Conservation (phyloP, 2,797 vertebrate species). For the Otolemur crassicaudatus region DNA sequence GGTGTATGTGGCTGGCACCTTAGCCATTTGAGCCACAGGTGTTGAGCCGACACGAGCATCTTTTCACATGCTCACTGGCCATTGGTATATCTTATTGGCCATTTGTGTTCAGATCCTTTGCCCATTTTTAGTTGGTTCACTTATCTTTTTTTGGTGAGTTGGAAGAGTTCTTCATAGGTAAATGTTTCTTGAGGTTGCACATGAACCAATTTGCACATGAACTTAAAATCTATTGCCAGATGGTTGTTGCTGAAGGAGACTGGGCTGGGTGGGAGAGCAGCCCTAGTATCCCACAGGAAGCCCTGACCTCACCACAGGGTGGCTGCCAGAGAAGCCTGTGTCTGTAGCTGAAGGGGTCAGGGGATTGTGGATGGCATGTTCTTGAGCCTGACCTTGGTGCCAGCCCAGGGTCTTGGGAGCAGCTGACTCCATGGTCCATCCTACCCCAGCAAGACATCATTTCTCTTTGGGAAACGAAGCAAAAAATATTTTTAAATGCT, state of each 20-base stretch:
- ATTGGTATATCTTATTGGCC: too few relatives aligned
- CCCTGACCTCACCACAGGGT: neutral
- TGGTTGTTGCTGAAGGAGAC: too few relatives aligned
- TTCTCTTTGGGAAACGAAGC: neutral
- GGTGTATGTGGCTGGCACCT: too few relatives aligned
- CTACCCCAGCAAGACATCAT: neutral
- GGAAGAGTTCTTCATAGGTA: neutral
- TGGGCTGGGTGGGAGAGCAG: too few relatives aligned
- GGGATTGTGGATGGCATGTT: neutral
- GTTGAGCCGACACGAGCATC: too few relatives aligned
- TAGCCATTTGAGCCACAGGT: too few relatives aligned
- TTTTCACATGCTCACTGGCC: too few relatives aligned
- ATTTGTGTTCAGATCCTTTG: too few relatives aligned
- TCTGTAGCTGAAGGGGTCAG: neutral
- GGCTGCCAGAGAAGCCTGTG: neutral
- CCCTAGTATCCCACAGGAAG: accelerated
- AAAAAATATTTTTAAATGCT: neutral
- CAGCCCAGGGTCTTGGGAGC: neutral
- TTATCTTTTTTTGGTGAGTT: neutral
- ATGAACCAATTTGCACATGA: neutral
- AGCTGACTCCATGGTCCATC: neutral
- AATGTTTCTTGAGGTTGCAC: neutral
- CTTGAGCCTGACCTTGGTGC: neutral
- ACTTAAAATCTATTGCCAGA: neutral
- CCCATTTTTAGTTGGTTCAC: neutral